Base-by-base conservation (phyloP, 2,888 invertebrate genomes). In the Callimorpha dominula region DNA sequence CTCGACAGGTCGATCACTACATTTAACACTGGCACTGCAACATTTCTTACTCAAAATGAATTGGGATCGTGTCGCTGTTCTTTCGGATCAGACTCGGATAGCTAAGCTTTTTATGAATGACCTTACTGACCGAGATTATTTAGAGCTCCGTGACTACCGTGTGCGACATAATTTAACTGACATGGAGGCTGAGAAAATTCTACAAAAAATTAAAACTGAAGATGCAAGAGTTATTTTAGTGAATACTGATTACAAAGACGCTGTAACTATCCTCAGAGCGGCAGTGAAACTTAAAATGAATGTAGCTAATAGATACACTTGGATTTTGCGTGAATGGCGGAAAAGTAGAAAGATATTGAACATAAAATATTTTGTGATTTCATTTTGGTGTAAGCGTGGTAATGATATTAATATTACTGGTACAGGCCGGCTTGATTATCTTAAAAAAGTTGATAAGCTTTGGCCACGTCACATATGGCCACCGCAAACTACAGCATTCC, bases 241-340 rank as follows among this genome's bases (percentile, higher is more conserved):
- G 1, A 75, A 75, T 57, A 72, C 71, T 9, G 71, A 75, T 57
- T 66, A 69, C 14, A 42, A 63, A 63, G 49, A 69, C n/a, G 74
- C 74, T 40, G 50, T 17, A 7, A 72, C 62, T 20, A 72, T 75
- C n/a, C 71, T 75, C 8, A 31, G 14, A 49, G 71, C 74, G 31
- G 74, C 69, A 42, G 57, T 42, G 5, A 65, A 63, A 49, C 54
- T 69, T 15, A n/a, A 71, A n/a, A 75, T 72, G 71, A 68, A 66
- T n/a, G 5, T 40, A n/a, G 54, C 6, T 50, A 50, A 65, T 8
- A 60, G 70, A 2, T 70, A 67, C 31, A 69, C 63, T 17, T 72
- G 71, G 68, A 62, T 75, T 54, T 17, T 70, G 42, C 71, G 71
- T 0, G 74, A 75, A 11, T 63, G 74, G 72, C 65, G 54, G 8